Evolutionary conservation across 2,797 vertebrate genomes (phyloP).

Genomic region (Aldrovandia affinis): DNA sequence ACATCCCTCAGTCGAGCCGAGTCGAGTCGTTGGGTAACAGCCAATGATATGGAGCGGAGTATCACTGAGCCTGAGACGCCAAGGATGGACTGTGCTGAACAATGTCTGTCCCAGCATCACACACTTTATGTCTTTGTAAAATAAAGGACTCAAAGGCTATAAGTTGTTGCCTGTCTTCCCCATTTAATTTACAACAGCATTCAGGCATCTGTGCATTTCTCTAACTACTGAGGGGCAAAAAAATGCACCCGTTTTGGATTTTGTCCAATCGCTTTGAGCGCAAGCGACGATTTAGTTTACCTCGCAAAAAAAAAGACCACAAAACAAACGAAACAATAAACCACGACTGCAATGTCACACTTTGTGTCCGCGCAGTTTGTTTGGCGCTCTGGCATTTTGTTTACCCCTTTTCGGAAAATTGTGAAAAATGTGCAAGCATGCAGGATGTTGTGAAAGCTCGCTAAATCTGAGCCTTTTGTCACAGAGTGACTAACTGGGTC

Average conservation of each 20-base stretch:
- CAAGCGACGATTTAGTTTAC: background rate
- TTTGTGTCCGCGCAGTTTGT: background rate
- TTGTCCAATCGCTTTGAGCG: background rate
- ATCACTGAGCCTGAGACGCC: no score
- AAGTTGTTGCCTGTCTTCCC: background rate
- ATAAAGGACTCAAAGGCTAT: background rate
- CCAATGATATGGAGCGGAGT: background rate
- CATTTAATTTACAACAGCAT: background rate
- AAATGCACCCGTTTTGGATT: background rate
- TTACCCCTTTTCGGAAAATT: constrained; percentile 65
- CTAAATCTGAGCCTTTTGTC: constrained; percentile 68
- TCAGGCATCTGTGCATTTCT: background rate
- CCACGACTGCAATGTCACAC: background rate
- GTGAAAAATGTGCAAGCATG: constrained; percentile 70
- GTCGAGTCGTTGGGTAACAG: background rate
- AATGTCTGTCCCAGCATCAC: background rate
- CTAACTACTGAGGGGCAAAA: background rate
- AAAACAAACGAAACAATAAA: constrained; percentile 23
- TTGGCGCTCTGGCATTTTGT: constrained; percentile 55
- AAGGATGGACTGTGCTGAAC: no score
- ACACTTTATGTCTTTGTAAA: background rate
- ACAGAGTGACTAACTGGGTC: constrained; percentile 65
- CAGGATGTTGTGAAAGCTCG: constrained; percentile 61
- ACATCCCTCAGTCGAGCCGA: no score
- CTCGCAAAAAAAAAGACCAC: background rate